These are phyloP conservation scores for Acipenser transmontanus DNA, from an alignment of 2,797 vertebrate genomes.

Conservation along the genomic window DNA sequence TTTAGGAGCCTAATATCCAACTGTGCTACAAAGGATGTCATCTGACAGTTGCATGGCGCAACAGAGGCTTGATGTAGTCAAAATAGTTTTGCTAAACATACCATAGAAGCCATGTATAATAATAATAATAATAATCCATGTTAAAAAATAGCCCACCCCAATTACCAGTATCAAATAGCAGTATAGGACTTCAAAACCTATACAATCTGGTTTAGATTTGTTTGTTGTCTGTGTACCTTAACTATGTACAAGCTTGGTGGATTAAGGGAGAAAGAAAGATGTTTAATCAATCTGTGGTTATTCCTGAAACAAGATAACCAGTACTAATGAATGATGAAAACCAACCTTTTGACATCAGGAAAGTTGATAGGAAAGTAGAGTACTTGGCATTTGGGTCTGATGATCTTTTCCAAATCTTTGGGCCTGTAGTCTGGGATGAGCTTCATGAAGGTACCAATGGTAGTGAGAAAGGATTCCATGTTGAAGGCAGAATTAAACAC, in stretches of 20 bases:
- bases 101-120: too few species aligned
- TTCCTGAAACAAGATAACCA: constrained; percentile 30
- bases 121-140: too few species aligned
- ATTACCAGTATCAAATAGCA: constrained; percentile 2
- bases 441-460: constrained; percentile 79
- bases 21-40: too few species aligned
- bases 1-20: not conserved
- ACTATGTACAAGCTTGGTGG: constrained; percentile 21
- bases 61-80: too few species aligned
- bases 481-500: constrained; percentile 91
- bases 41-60: too few species aligned
- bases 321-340: constrained; percentile 33
- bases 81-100: too few species aligned
- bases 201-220: constrained; percentile 27
- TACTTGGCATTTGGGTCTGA: constrained; percentile 81
- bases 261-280: constrained; percentile 28
- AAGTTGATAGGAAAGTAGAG: constrained; percentile 83
- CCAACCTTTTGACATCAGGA: constrained; percentile 80
- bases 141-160: not conserved
- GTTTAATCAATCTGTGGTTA: constrained; percentile 38
- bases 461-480: constrained; percentile 85
- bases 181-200: constrained; percentile 36
- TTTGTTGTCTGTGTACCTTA: constrained; percentile 30
- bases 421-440: constrained; percentile 89
- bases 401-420: constrained; percentile 69